Conservation (phyloP, 2,888 invertebrate species). For the Platynereis dumerilii region DNA sequence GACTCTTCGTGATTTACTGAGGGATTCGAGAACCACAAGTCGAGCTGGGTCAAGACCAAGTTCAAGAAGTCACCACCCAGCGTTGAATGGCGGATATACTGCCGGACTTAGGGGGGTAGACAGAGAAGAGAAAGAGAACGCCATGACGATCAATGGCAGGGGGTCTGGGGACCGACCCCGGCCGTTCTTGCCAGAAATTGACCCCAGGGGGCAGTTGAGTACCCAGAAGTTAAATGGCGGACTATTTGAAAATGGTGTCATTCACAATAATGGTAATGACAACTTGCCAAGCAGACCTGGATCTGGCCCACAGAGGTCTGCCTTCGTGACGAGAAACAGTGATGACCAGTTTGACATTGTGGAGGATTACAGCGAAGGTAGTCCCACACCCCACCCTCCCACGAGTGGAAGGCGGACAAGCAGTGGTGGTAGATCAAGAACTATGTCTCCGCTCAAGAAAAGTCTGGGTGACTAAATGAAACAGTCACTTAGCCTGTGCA, state of each 20-base stretch:
- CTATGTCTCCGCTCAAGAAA: no score
- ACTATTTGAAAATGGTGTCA: background rate
- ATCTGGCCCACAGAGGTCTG: background rate
- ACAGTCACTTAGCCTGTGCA: no score
- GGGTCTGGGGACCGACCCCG: constrained; percentile 1
- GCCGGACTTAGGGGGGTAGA: background rate
- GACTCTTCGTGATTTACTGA: constrained; percentile 7
- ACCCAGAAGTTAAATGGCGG: constrained; percentile 1
- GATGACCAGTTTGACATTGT: background rate
- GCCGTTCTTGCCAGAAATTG: constrained; percentile 20
- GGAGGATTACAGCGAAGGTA: background rate
- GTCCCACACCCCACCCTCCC: background rate
- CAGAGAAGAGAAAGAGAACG: background rate
- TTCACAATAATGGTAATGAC: background rate
- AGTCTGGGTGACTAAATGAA: no score
- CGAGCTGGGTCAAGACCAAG: constrained; percentile 3
- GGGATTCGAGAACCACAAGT: constrained; percentile 16
- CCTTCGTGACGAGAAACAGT: background rate
- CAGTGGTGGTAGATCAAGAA: background rate
- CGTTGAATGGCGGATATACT: background rate
- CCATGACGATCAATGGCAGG: background rate
- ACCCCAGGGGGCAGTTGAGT: constrained; percentile 15
- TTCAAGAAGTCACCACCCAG: background rate
- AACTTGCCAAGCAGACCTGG: background rate
- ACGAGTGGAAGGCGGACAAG: background rate